Evolutionary conservation across 2,888 invertebrate genomes (phyloP).

Genomic region (Pimpla rufipes): DNA sequence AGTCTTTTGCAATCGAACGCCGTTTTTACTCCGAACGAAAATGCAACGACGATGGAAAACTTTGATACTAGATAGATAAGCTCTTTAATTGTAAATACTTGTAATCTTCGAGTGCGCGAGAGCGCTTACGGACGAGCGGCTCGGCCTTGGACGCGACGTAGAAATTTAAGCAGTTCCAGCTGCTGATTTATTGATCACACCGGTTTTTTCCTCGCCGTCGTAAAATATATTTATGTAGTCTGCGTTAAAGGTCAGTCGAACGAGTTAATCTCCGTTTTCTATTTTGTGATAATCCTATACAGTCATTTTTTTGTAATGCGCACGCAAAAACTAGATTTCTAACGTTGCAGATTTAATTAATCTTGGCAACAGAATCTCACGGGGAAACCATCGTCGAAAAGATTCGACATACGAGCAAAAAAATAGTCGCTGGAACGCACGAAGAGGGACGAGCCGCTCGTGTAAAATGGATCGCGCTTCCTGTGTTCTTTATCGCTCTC

Average conservation of each 20-base stretch:
- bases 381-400: not conserved
- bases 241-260: not conserved
- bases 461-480: conserved; percentile 12
- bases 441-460: not conserved
- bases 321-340: not conserved
- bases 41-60: conserved; percentile 7
- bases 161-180: not conserved
- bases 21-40: conserved; percentile 9
- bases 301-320: not conserved
- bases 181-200: not conserved
- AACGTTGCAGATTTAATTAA: not conserved
- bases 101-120: not conserved
- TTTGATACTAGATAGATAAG: conserved; percentile 16
- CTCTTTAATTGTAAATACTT: conserved; percentile 37
- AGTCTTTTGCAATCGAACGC: conserved; percentile 2
- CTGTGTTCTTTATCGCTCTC: conserved; percentile 39
- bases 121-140: not conserved
- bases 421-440: not conserved
- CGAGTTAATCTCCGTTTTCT: not conserved
- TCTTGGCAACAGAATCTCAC: not conserved
- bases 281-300: not conserved
- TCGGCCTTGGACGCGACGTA: not conserved
- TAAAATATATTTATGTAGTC: not conserved
- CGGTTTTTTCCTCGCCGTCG: not conserved
- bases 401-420: not conserved